Evolutionary conservation across 1,140 invertebrate species (phyloP), one percentile per base, ranked within the genome.

Genomic region (Monochamus saltuarius): DNA sequence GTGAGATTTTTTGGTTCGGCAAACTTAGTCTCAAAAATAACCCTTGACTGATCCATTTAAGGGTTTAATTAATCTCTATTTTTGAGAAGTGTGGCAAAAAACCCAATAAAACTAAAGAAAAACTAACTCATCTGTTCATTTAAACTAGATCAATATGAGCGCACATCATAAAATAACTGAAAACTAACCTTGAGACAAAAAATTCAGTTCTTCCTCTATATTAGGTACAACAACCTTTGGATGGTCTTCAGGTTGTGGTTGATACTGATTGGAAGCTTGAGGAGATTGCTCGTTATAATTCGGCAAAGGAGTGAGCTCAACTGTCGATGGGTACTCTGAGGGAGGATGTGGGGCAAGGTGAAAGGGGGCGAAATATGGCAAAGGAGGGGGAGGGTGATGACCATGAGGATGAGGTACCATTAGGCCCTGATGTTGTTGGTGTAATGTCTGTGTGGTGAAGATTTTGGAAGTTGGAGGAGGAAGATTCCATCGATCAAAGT

Each of bases 191-290:
- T 85, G 83, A 74, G 82, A 80, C 75, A 92, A 79, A 77, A 89
- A 90, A 75, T 86, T 87, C 71, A 91, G 79, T 79, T 92, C 89
- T 78, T 92, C 89, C 76, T 91, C 89, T 76, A 92, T 90, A 81
- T 91, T 89, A 60, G 89, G 89, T 67, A 91, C 89, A 67, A 91
- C 88, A 64, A 91, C 89, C 81, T 91, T 88, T 59, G 87, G 87
- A 75, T 86, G 84, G 71, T 87, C 85, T 62, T 87, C 85, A 69
- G 82, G 80, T 36, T 66, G 65, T 40, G 58, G 66, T 38, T 66
- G 60, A 1, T 50, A 58, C 9, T 56, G 58, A 2, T 42, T 45
- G 22, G 62, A 64, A 58, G 66, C 64, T 22, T 66, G 67, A 7
- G 62, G 51, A 13, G 62, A 56, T 22, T 71, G 62, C 29, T 84